Base-by-base conservation (phyloP, 2,797 vertebrate species). In the Holocentrus rufus region DNA sequence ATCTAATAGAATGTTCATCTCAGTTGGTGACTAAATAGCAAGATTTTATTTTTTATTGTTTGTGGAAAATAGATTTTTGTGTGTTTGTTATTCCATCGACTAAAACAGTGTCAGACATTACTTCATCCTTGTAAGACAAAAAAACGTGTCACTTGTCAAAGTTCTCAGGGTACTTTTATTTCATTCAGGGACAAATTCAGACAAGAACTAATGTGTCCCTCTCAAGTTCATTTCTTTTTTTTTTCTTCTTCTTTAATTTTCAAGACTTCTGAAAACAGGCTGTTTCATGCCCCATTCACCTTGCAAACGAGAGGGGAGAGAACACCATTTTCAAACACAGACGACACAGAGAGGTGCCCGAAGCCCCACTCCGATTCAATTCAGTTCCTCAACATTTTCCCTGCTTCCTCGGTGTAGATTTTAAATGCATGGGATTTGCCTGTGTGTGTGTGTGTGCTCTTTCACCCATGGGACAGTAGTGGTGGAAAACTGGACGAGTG, bases 121-220 rank as follows among this genome's bases (percentile, higher is more conserved):
- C 3, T 2, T 15, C 39, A 44, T 44, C 39, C 39, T 44, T 3
- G 39, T 14, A 44, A 44, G 39, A 65, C 39, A 76, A 74, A 65
- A 47, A 4, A 71, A 71, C n/a, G 14, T 23, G n/a, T 6, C 42
- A 52, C 20, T 3, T 61, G 15, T 81, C 69, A 74, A 88, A 89
- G 88, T 69, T 70, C 56, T 70, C 63, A 80, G 42, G 56, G 52
- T 69, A 50, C 13, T 83, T 91, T 88, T 88, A 90, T 91, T 91
- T 87, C 15, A 85, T 88, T 34, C 27, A 60, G 53, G 59, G 76
- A 89, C 82, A 85, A 83, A 87, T 86, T 90, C 77, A 88, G 85
- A 91, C 78, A 85, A 71, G 34, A 39, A 83, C 88, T 76, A 79
- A 74, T 69, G 55, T 69, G 84, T 83, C 75, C 79, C 69, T 79